Base-by-base conservation (phyloP, 1,140 invertebrate species). In the Uloborus diversus region DNA sequence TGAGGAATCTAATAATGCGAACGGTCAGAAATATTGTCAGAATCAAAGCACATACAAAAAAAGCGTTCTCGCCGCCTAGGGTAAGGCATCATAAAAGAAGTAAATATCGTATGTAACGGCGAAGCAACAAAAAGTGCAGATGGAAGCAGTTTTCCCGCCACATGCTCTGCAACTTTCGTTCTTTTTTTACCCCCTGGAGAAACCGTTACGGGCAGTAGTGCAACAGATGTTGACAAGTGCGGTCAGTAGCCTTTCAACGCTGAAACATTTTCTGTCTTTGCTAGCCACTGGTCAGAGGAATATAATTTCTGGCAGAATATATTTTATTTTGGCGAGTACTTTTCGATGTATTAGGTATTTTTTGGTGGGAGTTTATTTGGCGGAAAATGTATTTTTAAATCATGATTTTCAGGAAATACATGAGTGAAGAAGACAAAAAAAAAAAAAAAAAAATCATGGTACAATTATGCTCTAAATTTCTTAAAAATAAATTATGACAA, bases 181-280 rank as follows among this genome's bases (percentile, higher is more conserved):
- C 30, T 32, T 3, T 28, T 17, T 27, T 51, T 14, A 17, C 30
- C 1, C 42, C n/a, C 23, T 7, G 49, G 47, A 35, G 57, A 51
- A 35, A 75, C 42, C 64, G 59, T 75, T 64, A 51, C 71, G 57
- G 51, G 53, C 71, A 42, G 33, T 27, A 27, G 71, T 27, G 71
- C 71, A 75, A 75, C 71, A 75, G 71, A 75, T 75, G 71, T 64
- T 75, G 71, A 75, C 71, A 75, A 75, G 71, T 75, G 71, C 59
- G 71, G 71, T 75, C 71, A 75, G 71, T 28, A 64, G 57, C 57
- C 57, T 64, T 75, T 75, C 59, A 62, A 35, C 71, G 20, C 17
- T 13, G 30, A 25, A n/a, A 28, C 66, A 56, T 56, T 69, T 69
- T 69, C 66, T 56, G 32, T 51, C 66, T 32, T 28, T n/a, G 28